phyloP scores from a whole-genome alignment of 2,797 vertebrate genomes.

The Myotis daubentonii region DNA sequence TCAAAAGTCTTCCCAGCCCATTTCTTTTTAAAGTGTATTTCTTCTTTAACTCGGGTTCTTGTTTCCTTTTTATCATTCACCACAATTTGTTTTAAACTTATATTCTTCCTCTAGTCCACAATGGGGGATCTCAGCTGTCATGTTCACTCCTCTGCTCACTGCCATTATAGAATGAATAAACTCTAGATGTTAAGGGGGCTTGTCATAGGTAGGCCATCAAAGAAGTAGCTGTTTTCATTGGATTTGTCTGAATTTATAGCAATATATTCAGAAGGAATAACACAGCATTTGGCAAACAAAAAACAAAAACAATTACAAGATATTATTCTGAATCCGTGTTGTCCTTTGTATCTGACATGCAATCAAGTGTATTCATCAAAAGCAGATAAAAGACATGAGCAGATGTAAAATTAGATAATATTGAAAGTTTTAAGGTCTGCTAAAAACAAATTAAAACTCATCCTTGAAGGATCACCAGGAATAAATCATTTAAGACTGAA shows the following conservation, averaged over 20 bases:
- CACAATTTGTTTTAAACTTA: neutral
- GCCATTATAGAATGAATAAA: rapidly evolving
- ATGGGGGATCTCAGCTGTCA: no score
- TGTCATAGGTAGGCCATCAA: no score
- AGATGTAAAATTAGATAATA: neutral
- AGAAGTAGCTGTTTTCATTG: neutral
- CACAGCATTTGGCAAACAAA: neutral
- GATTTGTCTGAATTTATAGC: neutral
- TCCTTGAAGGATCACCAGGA: neutral
- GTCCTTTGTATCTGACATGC: no score
- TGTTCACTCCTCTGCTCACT: rapidly evolving
- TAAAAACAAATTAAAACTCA: neutral
- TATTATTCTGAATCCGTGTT: no score
- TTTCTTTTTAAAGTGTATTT: neutral
- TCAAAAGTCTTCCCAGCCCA: no score
- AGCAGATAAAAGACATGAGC: neutral
- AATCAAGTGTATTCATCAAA: neutral
- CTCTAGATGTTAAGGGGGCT: no score
- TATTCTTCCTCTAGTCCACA: neutral
- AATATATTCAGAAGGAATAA: neutral
- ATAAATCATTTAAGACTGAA: neutral
- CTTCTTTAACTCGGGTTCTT: no score
- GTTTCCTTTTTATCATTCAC: neutral
- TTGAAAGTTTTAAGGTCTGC: neutral
- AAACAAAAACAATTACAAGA: no score